A percentile compares a stretch with the other conserved stretches of the same genome.
Conservation (phyloP, 1,140 invertebrate species). For the Arion vulgaris region DNA sequence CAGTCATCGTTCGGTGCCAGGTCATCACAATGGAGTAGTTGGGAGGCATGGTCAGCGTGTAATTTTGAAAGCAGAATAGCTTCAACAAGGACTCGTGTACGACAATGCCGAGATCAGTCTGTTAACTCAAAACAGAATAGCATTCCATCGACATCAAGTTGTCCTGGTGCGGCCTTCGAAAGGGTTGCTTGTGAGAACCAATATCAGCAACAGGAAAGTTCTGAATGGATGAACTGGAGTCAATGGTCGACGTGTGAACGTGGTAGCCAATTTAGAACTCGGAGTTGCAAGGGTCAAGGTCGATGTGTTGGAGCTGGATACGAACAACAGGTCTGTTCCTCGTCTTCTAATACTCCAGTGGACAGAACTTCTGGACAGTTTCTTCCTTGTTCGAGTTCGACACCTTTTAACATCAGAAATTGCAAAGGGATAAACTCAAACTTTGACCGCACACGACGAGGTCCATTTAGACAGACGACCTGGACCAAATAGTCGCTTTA, state of each 20-base stretch:
- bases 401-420: not conserved
- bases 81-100: not conserved
- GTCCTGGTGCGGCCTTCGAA: not conserved
- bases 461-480: not conserved
- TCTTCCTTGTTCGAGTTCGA: not conserved
- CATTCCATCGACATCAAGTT: not conserved
- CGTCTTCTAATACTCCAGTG: not conserved
- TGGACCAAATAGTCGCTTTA: no score
- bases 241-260: not conserved
- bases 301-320: not conserved
- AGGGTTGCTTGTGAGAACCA: not conserved
- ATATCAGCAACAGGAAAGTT: not conserved
- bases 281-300: not conserved
- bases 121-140: not conserved
- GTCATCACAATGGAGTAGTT: not conserved
- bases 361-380: not conserved
- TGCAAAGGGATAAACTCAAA: not conserved
- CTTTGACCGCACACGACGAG: not conserved
- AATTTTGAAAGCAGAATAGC: not conserved
- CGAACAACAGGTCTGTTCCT: not conserved
- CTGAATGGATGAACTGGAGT: slow-evolving; percentile 8
- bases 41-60: not conserved
- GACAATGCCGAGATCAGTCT: not conserved
- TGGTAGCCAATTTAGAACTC: not conserved
- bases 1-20: not conserved